Evolutionary conservation across 2,888 invertebrate species (phyloP), one percentile per base, ranked within the genome.

Genomic region (Caprella mutica): DNA sequence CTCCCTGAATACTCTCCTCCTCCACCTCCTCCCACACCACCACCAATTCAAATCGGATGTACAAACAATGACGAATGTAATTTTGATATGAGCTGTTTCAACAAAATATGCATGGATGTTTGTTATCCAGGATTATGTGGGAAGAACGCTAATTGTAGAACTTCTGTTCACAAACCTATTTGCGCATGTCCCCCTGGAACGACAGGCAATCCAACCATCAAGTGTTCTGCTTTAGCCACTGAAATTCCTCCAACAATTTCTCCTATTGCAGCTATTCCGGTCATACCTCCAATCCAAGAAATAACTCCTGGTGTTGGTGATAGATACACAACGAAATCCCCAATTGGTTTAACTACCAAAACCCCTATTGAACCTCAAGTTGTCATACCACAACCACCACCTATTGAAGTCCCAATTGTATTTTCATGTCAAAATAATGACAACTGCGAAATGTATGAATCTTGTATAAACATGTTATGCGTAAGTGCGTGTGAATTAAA

Each of bases 401-500:
- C 56, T 29, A 44, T 61, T 44, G 12, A 48, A 5, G 50, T 50
- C 23, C 57, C 56, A 39, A 76, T 70, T 73, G 77, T 0, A 78
- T 80, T 69, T 79, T 80, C 69, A 68, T 75, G 30, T 70, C 73
- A 62, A 75, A 76, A 66, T 72, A 54, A 61, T 48, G 61, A 61
- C 46, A 55, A 57, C 42, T 61, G 61, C 35, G 51, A 54, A 3
- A 51, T 35, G 17, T 57, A 61, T 33, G 57, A 61, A 14, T 57
- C 61, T 5, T 61, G 61, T 38, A 54, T 61, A 30, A 61, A 61
- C 40, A 42, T 56, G 12, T 23, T 55, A 14, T 61, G 61, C 39
- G 53, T 52, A 17, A 55, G 55, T 46, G 54, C 55, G 27, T 61
- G 61, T 27, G 55, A 46, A 24, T 55, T 61, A 33, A 87, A 88